Evolutionary conservation across 2,888 invertebrate genomes (phyloP).

Genomic region (Germaria angustata): DNA sequence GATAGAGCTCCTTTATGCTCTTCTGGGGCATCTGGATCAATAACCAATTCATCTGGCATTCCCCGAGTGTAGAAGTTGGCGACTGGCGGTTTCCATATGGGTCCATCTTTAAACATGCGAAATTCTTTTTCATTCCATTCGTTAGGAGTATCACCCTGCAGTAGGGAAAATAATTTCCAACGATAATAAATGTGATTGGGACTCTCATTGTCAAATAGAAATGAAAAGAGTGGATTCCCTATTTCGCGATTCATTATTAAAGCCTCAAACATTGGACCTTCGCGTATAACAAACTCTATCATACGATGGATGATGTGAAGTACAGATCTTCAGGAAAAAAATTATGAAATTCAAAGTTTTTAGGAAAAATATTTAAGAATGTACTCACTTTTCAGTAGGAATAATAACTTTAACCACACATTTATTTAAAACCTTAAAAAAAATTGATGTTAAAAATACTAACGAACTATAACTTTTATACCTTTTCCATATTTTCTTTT

Average conservation of each 20-base stretch:
- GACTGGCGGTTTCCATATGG: conserved; percentile 97
- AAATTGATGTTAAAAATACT: not conserved
- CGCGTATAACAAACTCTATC: conserved; percentile 99
- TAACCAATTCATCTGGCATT: conserved; percentile 95
- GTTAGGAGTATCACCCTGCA: conserved; percentile 96
- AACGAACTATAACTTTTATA: conserved; percentile 47
- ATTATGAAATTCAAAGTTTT: too few relatives aligned
- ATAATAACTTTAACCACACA: conserved; percentile 98
- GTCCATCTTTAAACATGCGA: conserved; percentile 97
- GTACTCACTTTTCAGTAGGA: conserved; percentile 95
- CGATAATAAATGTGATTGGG: conserved; percentile 99
- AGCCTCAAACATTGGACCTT: conserved; percentile 99
- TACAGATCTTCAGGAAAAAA: conserved; percentile 71
- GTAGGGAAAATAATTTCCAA: conserved; percentile 97
- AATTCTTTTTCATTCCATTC: conserved; percentile 95
- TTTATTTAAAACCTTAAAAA: conserved; percentile 85
- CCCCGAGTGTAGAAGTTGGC: conserved; percentile 96
- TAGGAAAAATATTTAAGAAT: too few relatives aligned
- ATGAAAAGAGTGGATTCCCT: conserved; percentile 96
- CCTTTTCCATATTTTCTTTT: conserved; percentile 78
- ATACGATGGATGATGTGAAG: conserved; percentile 97
- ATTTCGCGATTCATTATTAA: conserved; percentile 99
- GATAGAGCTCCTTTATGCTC: conserved; percentile 79
- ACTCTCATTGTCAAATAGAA: conserved; percentile 98
- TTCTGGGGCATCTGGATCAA: conserved; percentile 79